Percentiles rank a stretch among this genome's conserved stretches.
Conservation (phyloP, 2,113 vertebrate species). For the Promerops cafer region DNA sequence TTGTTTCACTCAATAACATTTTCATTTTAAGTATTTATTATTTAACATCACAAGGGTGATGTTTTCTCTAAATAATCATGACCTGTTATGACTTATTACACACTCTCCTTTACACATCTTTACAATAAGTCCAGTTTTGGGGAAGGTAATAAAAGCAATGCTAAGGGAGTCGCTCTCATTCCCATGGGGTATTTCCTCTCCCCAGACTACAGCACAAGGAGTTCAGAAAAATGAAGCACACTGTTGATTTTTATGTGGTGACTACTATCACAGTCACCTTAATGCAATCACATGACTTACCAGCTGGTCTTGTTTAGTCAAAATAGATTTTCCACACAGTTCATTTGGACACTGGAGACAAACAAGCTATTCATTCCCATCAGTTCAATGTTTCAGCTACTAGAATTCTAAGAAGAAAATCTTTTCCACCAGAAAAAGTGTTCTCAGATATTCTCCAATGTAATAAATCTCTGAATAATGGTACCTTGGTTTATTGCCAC, state of each 20-base stretch:
- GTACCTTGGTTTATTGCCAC: neutral
- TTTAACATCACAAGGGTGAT: neutral
- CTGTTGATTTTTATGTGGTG: conserved; percentile 43
- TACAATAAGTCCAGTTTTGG: neutral
- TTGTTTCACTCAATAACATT: conserved; percentile 21
- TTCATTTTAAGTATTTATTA: conserved; percentile 55
- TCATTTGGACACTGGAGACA: conserved; percentile 66
- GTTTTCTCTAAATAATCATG: conserved; percentile 9
- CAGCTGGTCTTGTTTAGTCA: conserved; percentile 68
- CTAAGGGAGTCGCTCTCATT: neutral
- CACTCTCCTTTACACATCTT: neutral
- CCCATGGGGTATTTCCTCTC: conserved; percentile 7
- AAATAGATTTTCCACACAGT: conserved; percentile 65
- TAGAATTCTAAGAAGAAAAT: conserved; percentile 46
- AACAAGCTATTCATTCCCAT: conserved; percentile 65
- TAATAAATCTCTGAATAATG: conserved; percentile 43
- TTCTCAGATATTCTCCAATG: neutral
- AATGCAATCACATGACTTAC: conserved; percentile 66
- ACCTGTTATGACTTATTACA: neutral
- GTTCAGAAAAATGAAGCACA: conserved; percentile 37
- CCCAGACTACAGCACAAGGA: neutral
- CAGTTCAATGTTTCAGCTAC: conserved; percentile 49
- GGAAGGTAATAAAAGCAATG: conserved; percentile 36
- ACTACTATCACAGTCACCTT: conserved; percentile 42
- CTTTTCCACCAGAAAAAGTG: neutral